Percentiles rank a stretch among this genome's conserved stretches.
Evolutionary conservation across 2,113 vertebrate genomes (phyloP).

Genomic region (Bucco capensis): DNA sequence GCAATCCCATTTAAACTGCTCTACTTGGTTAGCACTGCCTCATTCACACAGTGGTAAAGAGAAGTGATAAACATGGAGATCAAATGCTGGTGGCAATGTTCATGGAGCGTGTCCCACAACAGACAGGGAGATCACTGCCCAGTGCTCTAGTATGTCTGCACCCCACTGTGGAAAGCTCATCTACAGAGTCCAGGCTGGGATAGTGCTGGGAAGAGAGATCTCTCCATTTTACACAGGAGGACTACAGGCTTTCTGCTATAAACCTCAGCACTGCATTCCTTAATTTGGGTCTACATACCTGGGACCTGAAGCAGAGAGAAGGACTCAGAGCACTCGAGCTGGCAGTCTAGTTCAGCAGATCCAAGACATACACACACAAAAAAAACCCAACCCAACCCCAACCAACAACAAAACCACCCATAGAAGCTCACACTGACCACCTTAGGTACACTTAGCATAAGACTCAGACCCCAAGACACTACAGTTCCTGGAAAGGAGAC

Average conservation of each 20-base stretch:
- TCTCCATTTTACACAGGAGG: neutral
- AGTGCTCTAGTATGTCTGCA: neutral
- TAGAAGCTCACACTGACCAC: neutral
- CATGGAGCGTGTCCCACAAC: neutral
- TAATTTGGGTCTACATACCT: neutral
- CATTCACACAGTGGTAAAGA: neutral
- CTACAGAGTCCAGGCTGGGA: neutral
- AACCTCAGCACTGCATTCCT: neutral
- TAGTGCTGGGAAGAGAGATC: neutral
- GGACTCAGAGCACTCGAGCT: neutral
- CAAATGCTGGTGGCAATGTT: neutral
- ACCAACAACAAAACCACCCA: too few species aligned
- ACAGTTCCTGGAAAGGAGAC: neutral
- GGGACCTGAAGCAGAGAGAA: neutral
- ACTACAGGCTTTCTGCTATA: neutral
- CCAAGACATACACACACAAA: neutral
- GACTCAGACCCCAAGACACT: neutral
- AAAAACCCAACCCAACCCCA: neutral
- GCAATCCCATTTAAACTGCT: neutral
- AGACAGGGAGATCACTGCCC: accelerated
- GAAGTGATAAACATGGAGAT: neutral
- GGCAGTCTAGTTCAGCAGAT: neutral
- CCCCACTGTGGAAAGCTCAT: neutral
- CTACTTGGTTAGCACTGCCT: neutral
- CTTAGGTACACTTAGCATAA: neutral